Evolutionary conservation across 2,797 vertebrate species (phyloP).

Genomic region (Halcyon smyrnensis): DNA sequence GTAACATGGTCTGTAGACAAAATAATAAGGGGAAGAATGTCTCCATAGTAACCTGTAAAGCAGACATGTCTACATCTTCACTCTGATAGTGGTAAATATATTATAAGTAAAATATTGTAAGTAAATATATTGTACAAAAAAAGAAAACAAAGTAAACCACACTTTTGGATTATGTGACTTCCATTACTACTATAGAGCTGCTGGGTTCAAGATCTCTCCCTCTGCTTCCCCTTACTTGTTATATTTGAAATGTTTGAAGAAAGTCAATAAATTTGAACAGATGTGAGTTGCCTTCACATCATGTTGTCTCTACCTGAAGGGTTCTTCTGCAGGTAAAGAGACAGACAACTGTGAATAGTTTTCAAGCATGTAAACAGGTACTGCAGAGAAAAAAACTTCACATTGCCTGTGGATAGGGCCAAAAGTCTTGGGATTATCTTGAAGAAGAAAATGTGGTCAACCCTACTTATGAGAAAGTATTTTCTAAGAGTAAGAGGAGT

Average conservation of each 20-base stretch:
- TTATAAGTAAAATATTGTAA: background rate
- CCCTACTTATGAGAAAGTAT: background rate
- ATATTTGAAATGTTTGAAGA: background rate
- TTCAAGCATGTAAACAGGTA: background rate
- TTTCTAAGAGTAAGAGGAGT: background rate
- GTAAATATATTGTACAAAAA: background rate
- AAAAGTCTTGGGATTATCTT: background rate
- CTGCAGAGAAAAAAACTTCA: background rate
- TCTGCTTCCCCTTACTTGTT: background rate
- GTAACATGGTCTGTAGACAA: slow-evolving; percentile 23
- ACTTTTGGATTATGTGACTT: background rate
- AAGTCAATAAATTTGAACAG: background rate
- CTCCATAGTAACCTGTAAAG: slow-evolving; percentile 64
- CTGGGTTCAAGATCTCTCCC: background rate
- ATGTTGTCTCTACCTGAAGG: background rate
- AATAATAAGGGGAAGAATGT: slow-evolving; percentile 33
- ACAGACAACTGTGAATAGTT: background rate
- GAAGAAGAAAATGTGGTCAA: background rate
- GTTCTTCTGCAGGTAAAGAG: background rate
- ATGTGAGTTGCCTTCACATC: background rate
- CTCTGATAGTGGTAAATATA: background rate
- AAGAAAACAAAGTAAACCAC: background rate
- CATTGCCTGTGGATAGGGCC: background rate
- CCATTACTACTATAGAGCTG: background rate
- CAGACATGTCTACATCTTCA: slow-evolving; percentile 22